Conservation (phyloP, 2,113 vertebrate genomes). For the Cricetomys ansorgei region DNA sequence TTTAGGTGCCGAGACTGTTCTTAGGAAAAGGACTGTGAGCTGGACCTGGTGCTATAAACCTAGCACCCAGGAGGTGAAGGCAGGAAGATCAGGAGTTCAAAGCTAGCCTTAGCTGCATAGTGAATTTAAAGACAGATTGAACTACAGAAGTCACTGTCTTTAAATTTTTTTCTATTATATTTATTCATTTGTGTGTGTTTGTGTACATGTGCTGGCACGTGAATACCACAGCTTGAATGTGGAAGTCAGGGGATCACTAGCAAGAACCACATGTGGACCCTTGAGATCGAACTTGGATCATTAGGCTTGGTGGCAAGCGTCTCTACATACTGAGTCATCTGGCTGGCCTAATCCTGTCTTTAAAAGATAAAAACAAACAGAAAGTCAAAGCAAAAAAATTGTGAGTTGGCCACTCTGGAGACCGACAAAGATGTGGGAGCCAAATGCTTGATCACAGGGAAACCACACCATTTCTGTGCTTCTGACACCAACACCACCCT, state of each 20-base stretch:
- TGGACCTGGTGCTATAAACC: background rate
- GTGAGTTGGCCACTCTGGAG: background rate
- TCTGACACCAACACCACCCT: background rate
- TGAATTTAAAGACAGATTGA: background rate
- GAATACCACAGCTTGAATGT: background rate
- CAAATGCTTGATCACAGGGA: background rate
- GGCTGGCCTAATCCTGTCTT: background rate
- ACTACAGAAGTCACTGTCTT: background rate
- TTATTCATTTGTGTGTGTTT: background rate
- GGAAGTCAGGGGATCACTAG: background rate
- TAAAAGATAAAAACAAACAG: background rate
- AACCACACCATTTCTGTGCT: background rate
- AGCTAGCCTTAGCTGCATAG: background rate
- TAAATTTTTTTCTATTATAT: background rate
- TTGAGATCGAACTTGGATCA: background rate
- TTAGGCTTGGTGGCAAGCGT: background rate
- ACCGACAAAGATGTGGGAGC: background rate
- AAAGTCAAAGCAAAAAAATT: background rate
- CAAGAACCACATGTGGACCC: background rate
- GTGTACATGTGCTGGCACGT: background rate
- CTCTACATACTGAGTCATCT: background rate
- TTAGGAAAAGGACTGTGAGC: background rate
- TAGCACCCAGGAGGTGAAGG: background rate
- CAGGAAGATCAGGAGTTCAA: background rate
- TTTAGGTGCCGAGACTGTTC: background rate